Evolutionary conservation across 2,888 invertebrate species (phyloP).

Genomic region (Pandemis cinnamomeana): DNA sequence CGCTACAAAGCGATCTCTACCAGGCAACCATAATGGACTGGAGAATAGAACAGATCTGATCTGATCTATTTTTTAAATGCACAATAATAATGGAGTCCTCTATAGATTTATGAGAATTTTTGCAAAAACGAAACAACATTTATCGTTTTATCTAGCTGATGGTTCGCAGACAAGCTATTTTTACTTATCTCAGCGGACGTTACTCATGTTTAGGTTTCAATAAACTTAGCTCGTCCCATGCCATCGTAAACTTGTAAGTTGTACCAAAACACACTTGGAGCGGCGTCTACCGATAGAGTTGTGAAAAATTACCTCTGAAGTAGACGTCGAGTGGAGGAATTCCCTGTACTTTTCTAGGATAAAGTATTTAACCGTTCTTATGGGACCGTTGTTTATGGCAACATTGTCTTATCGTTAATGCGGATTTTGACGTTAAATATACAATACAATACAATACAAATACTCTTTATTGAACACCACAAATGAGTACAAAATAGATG

Average conservation of each 20-base stretch:
- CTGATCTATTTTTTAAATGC: too few relatives aligned
- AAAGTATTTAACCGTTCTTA: conserved; percentile 72
- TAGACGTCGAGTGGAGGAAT: conserved; percentile 68
- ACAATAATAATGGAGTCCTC: too few relatives aligned
- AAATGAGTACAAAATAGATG: too few relatives aligned
- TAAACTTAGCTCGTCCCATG: not conserved
- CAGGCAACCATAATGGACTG: too few relatives aligned
- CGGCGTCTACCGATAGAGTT: conserved; percentile 53
- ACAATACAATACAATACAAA: too few relatives aligned
- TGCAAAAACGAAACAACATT: not conserved
- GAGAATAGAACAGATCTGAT: too few relatives aligned
- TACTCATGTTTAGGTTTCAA: not conserved
- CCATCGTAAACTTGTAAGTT: conserved; percentile 46
- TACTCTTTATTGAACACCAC: too few relatives aligned
- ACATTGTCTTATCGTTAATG: conserved; percentile 53
- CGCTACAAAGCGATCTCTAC: too few relatives aligned
- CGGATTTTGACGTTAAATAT: conserved; percentile 42
- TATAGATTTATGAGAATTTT: not conserved
- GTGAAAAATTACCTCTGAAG: conserved; percentile 73
- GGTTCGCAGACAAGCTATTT: not conserved
- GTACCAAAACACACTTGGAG: conserved; percentile 46
- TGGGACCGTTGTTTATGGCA: conserved; percentile 64
- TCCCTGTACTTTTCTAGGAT: conserved; percentile 58
- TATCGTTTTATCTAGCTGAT: not conserved
- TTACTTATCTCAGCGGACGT: not conserved